Evolutionary conservation across 1,140 invertebrate genomes (phyloP), one percentile per base, ranked within the genome.

Genomic region (Rhizoglyphus robini): DNA sequence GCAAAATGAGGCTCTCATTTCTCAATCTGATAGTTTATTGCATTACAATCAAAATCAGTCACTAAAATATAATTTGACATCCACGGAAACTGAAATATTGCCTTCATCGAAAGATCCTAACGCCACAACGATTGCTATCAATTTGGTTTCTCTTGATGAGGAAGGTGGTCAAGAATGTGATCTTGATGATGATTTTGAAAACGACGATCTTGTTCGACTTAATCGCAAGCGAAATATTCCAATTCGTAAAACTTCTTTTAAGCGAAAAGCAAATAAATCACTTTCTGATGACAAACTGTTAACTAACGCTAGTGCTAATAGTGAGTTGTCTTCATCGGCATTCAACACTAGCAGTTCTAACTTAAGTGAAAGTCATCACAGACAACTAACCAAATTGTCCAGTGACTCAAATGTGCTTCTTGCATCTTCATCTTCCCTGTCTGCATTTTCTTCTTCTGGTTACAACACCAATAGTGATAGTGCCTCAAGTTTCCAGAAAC

Each of bases 241-340:
- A 8, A 49, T 68, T 5, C 25, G 59, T 15, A 68, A 68, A 66
- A 20, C 65, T 25, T 68, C 67, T 15, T 30, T 68, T 13, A 65
- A 65, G 29, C 25, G 63, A 32, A 67, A 67, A 25, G 65, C 67
- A 36, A 67, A 49, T 59, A 65, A 65, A 47, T 36, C 27, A 36
- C 18, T 63, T 13, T 63, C 61, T 2, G 61, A 63, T 30, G 49
- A 31, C 13, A 65, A 65, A 36, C 61, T 63, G 3, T 30, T 63
- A 41, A 51, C 20, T n/a, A 25, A 51, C 48, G 3, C 23, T 20
- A n/a, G n/a, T n/a, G n/a, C n/a, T n/a, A n/a, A n/a, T n/a, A n/a
- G n/a, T n/a, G n/a, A n/a, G n/a, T n/a, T n/a, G 23, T 46, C 41
- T 32, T 3, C 54, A 29, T 58, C 54, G 3, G 2, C 58, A 32